A percentile compares a stretch with the other conserved stretches of the same genome.
These are phyloP conservation scores for Luperina testacea DNA, from an alignment of 2,888 invertebrate species.

Conservation along the genomic window DNA sequence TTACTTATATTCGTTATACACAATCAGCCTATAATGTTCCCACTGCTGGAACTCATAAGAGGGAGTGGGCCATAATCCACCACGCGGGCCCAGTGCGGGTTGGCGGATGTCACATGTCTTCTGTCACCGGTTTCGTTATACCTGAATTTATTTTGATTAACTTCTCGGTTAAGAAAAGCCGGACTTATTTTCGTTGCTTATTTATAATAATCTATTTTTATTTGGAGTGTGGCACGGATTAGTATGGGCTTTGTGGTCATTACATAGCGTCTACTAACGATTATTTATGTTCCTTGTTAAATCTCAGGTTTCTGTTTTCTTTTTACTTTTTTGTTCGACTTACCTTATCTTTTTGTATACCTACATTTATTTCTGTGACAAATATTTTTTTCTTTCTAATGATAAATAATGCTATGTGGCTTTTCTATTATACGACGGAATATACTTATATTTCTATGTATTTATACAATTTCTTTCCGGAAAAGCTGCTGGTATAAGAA, in stretches of 20 bases:
- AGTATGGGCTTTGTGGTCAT: conserved; percentile 1
- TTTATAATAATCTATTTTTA: conserved; percentile 7
- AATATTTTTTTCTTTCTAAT: neutral
- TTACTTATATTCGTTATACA: neutral
- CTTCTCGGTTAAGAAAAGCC: conserved; percentile 12
- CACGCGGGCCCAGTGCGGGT: no score
- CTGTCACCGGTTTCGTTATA: no score
- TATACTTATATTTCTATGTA: conserved; percentile 3
- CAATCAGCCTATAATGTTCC: neutral
- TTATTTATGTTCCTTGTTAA: neutral
- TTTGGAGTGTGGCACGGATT: conserved; percentile 5
- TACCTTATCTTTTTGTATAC: neutral
- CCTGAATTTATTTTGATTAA: conserved; percentile 16
- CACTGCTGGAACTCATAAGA: no score
- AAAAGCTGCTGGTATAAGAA: conserved; percentile 8
- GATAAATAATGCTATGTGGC: neutral
- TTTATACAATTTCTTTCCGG: conserved; percentile 15
- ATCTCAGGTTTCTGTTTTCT: neutral
- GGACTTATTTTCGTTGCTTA: conserved; percentile 1
- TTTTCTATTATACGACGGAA: neutral
- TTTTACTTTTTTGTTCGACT: neutral
- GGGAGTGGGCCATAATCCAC: neutral
- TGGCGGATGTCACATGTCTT: neutral
- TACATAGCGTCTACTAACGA: neutral
- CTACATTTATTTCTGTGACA: neutral